These are phyloP conservation scores for Regulus satrapa DNA, from an alignment of 2,113 vertebrate species.

Conservation along the genomic window DNA sequence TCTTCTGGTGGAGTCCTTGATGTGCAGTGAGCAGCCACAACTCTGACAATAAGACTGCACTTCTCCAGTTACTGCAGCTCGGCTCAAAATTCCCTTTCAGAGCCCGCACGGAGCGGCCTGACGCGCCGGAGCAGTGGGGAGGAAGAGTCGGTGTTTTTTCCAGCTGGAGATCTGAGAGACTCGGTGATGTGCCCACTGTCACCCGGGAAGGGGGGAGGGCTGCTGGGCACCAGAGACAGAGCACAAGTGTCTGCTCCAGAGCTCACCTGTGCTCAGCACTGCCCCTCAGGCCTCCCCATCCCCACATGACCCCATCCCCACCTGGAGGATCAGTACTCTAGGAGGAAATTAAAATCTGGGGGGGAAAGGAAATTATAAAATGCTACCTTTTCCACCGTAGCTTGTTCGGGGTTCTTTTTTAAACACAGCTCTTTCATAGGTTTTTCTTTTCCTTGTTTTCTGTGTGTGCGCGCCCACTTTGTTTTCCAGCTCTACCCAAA, in stretches of 20 bases:
- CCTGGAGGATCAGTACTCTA: neutral
- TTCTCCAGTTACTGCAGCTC: neutral
- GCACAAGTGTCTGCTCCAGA: neutral
- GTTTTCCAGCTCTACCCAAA: conserved; percentile 10
- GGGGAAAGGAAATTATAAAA: neutral
- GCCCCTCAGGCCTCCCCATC: neutral
- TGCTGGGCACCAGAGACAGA: neutral
- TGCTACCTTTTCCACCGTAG: neutral
- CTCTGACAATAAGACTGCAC: neutral
- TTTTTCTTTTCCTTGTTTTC: neutral
- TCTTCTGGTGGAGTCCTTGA: neutral
- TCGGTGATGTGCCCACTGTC: neutral
- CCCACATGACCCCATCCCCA: neutral
- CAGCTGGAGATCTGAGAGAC: conserved; percentile 39
- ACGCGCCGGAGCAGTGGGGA: neutral
- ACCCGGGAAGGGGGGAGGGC: neutral
- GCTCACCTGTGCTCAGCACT: neutral
- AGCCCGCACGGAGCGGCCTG: neutral
- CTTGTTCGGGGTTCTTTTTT: neutral
- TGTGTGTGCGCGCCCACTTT: neutral
- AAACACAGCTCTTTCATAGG: neutral
- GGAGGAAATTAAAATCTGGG: neutral
- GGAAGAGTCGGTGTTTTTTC: neutral
- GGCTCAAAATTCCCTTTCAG: neutral
- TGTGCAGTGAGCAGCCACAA: neutral